These are phyloP conservation scores for Ormyrus nitidulus DNA, from an alignment of 2,888 invertebrate genomes.

Conservation along the genomic window DNA sequence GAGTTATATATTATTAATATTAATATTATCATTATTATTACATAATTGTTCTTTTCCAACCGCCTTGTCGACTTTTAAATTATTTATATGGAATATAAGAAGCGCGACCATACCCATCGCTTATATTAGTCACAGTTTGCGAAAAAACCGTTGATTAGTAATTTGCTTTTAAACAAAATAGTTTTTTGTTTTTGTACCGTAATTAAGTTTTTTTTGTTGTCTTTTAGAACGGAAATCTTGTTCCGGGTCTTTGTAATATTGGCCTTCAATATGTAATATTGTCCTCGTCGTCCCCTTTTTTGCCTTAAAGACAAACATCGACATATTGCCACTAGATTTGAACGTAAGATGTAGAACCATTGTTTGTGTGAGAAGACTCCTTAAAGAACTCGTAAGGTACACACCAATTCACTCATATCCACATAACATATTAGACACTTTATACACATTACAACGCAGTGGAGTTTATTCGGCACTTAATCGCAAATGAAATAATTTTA, in stretches of 20 bases:
- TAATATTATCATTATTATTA: conserved; percentile 51
- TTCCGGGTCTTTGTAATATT: conserved; percentile 45
- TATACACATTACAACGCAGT: conserved; percentile 34
- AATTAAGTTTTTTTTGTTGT: conserved; percentile 42
- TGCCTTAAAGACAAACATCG: conserved; percentile 49
- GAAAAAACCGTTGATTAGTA: conserved; percentile 42
- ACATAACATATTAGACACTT: conserved; percentile 29
- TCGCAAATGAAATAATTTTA: conserved; percentile 32
- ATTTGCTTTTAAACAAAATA: conserved; percentile 50
- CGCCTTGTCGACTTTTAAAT: conserved; percentile 56
- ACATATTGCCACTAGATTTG: conserved; percentile 45
- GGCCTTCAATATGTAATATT: conserved; percentile 46
- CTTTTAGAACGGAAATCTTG: conserved; percentile 25
- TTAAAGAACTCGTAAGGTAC: conserved; percentile 32
- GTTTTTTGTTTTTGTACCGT: conserved; percentile 38
- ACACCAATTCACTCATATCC: conserved; percentile 18
- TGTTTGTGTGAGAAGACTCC: conserved; percentile 31
- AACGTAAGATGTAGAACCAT: conserved; percentile 29
- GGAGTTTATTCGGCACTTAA: conserved; percentile 46
- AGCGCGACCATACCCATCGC: conserved; percentile 28
- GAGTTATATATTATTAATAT: conserved; percentile 53
- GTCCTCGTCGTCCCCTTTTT: conserved; percentile 42
- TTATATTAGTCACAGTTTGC: conserved; percentile 37
- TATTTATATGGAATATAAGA: conserved; percentile 52
- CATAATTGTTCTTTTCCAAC: conserved; percentile 53